These are phyloP conservation scores for Eulemur rufifrons DNA, from an alignment of 2,113 vertebrate species.

Conservation along the genomic window DNA sequence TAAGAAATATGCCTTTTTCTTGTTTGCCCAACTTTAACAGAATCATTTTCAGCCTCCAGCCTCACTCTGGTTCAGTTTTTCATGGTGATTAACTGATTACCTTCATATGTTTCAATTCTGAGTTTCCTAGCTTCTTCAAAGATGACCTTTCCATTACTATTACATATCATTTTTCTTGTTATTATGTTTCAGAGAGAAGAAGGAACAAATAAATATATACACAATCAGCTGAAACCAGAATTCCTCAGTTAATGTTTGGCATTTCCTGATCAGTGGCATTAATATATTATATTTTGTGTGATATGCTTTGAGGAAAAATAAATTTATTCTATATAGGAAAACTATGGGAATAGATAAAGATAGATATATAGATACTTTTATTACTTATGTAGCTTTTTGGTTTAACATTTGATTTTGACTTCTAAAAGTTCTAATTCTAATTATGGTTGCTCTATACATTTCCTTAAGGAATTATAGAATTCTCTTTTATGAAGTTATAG, in stretches of 20 bases:
- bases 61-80: neutral
- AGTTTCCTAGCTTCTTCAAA: neutral
- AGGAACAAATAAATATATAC: neutral
- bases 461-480: neutral
- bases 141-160: neutral
- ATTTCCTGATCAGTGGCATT: neutral
- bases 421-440: neutral
- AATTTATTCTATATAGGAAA: neutral
- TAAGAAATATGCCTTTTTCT: neutral
- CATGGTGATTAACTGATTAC: neutral
- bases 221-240: neutral
- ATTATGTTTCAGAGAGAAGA: neutral
- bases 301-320: neutral
- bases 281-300: neutral
- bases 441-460: neutral
- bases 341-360: neutral
- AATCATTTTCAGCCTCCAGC: no score
- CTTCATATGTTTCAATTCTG: neutral
- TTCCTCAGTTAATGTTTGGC: neutral
- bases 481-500: neutral
- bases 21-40: neutral
- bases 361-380: neutral
- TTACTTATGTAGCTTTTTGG: neutral
- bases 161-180: neutral
- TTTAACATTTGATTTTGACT: neutral